These are phyloP conservation scores for Drepana arcuata DNA, from an alignment of 1,140 invertebrate species.

Conservation along the genomic window DNA sequence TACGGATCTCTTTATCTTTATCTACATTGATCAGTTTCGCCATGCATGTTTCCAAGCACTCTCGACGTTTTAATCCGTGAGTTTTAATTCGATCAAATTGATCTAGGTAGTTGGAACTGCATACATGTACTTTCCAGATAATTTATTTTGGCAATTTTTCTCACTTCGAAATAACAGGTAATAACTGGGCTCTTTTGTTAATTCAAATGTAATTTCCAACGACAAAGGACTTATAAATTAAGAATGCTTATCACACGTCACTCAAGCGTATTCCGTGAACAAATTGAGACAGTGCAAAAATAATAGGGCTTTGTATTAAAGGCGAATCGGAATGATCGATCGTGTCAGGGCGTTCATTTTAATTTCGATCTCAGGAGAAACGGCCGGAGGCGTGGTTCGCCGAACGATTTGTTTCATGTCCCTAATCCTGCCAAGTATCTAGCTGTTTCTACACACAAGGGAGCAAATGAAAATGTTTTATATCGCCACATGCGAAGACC, in stretches of 20 bases:
- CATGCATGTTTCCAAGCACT: too few species aligned
- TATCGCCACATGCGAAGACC: too few species aligned
- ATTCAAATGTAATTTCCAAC: constrained; percentile 31
- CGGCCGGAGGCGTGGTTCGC: constrained; percentile 54
- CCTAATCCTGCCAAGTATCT: constrained; percentile 47
- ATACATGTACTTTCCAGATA: too few species aligned
- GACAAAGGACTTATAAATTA: constrained; percentile 43
- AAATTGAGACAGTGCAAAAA: constrained; percentile 67
- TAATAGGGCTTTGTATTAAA: constrained; percentile 63
- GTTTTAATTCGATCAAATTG: too few species aligned
- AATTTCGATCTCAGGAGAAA: constrained; percentile 64
- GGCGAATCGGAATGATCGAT: constrained; percentile 68
- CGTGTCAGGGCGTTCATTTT: constrained; percentile 64
- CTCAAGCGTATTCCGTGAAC: constrained; percentile 35
- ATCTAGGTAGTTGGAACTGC: too few species aligned
- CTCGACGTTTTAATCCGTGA: too few species aligned
- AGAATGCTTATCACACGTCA: constrained; percentile 47
- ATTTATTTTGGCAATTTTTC: too few species aligned
- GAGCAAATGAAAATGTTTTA: too few species aligned
- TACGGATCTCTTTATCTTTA: too few species aligned
- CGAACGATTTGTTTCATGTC: constrained; percentile 66
- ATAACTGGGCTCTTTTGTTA: constrained; percentile 22
- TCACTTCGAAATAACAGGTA: too few species aligned
- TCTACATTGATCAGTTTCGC: too few species aligned
- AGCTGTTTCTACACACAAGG: constrained; percentile 25